phyloP scores from a whole-genome alignment of 2,113 vertebrate genomes.

The Rana temporaria region DNA sequence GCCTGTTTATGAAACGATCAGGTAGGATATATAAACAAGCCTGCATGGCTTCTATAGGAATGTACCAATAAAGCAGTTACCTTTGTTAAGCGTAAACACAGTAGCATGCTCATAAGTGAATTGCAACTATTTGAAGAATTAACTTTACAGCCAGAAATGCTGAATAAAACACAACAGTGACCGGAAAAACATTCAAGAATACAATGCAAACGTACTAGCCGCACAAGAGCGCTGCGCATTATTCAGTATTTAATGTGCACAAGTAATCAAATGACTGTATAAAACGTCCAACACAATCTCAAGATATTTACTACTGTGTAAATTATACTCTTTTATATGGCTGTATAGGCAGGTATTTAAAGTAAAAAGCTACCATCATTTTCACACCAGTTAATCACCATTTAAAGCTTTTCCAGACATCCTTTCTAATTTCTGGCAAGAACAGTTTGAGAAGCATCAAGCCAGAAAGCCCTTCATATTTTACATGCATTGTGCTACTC shows the following conservation, averaged over 20 bases:
- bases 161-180: too few relatives aligned
- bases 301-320: background rate
- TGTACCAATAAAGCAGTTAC: too few relatives aligned
- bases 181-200: background rate
- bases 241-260: background rate
- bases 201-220: background rate
- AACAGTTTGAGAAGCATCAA: slow-evolving; percentile 38
- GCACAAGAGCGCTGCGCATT: background rate
- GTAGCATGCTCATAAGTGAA: too few relatives aligned
- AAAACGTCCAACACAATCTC: background rate
- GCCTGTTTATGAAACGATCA: too few relatives aligned
- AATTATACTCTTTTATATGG: background rate
- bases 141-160: too few relatives aligned
- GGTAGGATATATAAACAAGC: too few relatives aligned
- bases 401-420: slow-evolving; percentile 32
- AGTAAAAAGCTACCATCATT: background rate
- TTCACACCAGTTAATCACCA: slow-evolving; percentile 32
- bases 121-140: too few relatives aligned
- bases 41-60: too few relatives aligned
- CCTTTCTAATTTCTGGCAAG: slow-evolving; percentile 33
- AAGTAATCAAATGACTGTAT: background rate
- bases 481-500: slow-evolving; percentile 49
- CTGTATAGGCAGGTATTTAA: slow-evolving; percentile 22
- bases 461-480: slow-evolving; percentile 49
- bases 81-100: too few relatives aligned